Conservation (phyloP, 1,140 invertebrate species). For the Aphelenchoides besseyi region DNA sequence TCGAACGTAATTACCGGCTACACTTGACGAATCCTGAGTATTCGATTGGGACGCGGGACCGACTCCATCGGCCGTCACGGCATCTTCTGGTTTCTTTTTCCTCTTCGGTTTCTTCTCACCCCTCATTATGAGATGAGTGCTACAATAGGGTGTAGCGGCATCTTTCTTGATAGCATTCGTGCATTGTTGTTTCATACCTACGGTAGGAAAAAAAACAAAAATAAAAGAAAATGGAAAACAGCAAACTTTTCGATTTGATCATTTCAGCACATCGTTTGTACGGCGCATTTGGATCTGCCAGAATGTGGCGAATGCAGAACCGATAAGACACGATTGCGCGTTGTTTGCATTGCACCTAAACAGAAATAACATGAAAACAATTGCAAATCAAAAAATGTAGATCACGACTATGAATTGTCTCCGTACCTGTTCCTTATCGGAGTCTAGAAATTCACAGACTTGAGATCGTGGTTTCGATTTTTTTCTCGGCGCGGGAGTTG, state of each 20-base stretch:
- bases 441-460: slow-evolving; percentile 25
- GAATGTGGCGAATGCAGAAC: slow-evolving; percentile 44
- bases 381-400: neutral
- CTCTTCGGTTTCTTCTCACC: slow-evolving; percentile 39
- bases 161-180: slow-evolving; percentile 42
- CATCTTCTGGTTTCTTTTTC: slow-evolving; percentile 29
- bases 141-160: slow-evolving; percentile 38
- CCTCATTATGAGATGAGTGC: slow-evolving; percentile 47
- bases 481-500: slow-evolving; percentile 1
- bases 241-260: slow-evolving; percentile 42
- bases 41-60: neutral
- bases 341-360: slow-evolving; percentile 41
- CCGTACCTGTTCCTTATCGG: slow-evolving; percentile 6
- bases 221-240: neutral
- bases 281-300: slow-evolving; percentile 39
- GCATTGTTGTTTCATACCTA: slow-evolving; percentile 18
- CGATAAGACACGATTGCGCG: slow-evolving; percentile 37
- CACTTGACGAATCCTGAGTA: slow-evolving; percentile 5
- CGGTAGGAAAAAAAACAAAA: neutral
- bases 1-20: slow-evolving; percentile 8
- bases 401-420: no score
- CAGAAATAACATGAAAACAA: slow-evolving; percentile 6
- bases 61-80: neutral
- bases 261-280: slow-evolving; percentile 44
- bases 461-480: slow-evolving; percentile 21